Evolutionary conservation across 2,797 vertebrate species (phyloP).

Genomic region (Sebastes kiyomatsui): DNA sequence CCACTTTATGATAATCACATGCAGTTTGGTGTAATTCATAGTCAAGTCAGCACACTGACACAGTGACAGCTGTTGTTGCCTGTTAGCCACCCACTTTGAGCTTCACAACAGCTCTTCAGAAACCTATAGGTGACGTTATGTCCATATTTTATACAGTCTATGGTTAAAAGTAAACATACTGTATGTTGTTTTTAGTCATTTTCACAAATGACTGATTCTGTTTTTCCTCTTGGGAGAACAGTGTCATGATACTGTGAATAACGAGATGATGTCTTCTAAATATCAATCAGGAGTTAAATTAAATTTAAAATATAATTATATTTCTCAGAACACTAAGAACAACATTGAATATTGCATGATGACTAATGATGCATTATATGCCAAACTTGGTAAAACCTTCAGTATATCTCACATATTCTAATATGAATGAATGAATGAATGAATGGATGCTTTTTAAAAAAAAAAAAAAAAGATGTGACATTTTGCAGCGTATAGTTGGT

Average conservation of each 20-base stretch:
- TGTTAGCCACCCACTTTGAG: neutral
- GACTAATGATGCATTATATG: neutral
- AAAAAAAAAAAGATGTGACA: neutral
- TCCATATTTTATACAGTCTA: neutral
- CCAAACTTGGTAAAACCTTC: neutral
- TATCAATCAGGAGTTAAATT: neutral
- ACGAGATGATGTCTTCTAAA: neutral
- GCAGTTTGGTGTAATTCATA: too few relatives aligned
- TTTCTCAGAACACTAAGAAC: neutral
- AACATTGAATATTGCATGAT: neutral
- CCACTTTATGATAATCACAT: too few relatives aligned
- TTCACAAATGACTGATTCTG: neutral
- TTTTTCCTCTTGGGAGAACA: neutral
- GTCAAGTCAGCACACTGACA: too few relatives aligned
- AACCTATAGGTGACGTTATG: too few relatives aligned
- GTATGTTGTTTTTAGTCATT: neutral
- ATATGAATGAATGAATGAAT: neutral
- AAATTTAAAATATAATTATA: neutral
- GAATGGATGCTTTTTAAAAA: neutral
- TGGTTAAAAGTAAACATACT: neutral
- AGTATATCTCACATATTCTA: neutral
- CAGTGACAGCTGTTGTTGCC: too few relatives aligned
- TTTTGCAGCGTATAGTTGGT: neutral
- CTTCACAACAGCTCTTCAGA: neutral
- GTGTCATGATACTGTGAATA: neutral